phyloP scores from a whole-genome alignment of 1,140 invertebrate genomes.

The Lucilia cuprina region DNA sequence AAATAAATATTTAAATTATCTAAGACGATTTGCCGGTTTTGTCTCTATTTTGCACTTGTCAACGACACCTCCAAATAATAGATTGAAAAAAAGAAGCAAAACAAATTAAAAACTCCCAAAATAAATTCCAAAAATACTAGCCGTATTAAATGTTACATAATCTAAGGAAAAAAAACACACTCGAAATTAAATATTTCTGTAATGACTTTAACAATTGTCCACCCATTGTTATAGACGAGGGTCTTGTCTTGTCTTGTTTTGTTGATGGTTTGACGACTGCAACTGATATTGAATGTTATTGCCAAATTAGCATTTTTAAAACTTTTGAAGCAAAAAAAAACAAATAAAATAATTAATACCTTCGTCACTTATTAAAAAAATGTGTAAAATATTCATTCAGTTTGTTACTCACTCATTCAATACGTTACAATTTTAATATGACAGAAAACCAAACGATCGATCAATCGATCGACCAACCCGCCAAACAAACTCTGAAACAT shows the following conservation, averaged over 20 bases:
- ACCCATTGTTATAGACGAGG: background rate
- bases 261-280: background rate
- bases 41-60: background rate
- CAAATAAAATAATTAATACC: constrained; percentile 20
- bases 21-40: too few species aligned
- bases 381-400: background rate
- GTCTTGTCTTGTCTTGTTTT: background rate
- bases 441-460: background rate
- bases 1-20: background rate
- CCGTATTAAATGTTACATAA: background rate
- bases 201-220: constrained; percentile 8
- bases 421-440: background rate
- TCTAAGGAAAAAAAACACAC: background rate
- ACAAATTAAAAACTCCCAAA: background rate
- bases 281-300: background rate
- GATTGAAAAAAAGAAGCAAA: background rate
- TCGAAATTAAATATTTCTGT: background rate
- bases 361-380: constrained; percentile 16
- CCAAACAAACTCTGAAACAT: background rate
- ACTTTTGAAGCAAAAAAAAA: background rate
- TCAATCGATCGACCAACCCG: background rate
- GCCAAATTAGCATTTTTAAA: constrained; percentile 1
- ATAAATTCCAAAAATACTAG: background rate
- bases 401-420: background rate
- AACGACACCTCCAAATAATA: background rate